These are phyloP conservation scores for Acanthopleura granulata DNA, from an alignment of 2,888 invertebrate genomes.

Conservation along the genomic window DNA sequence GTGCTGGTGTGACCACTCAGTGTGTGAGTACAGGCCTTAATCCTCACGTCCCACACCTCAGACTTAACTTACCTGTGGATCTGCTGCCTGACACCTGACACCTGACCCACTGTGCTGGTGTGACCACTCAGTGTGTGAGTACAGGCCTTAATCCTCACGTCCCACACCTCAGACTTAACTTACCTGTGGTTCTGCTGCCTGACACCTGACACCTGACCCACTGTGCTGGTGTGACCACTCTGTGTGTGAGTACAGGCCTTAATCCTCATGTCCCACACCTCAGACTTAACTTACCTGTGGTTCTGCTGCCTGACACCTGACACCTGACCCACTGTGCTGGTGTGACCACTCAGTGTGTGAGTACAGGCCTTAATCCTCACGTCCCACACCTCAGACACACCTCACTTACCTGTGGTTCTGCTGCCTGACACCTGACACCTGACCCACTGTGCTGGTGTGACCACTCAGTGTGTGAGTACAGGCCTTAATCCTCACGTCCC, in stretches of 20 bases:
- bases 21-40: slow-evolving; percentile 98
- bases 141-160: slow-evolving; percentile 98
- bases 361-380: slow-evolving; percentile 99
- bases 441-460: slow-evolving; percentile 97
- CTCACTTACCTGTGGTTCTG: slow-evolving; percentile 37
- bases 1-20: slow-evolving; percentile 97
- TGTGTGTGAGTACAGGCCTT: slow-evolving; percentile 98
- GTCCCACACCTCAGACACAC: slow-evolving; percentile 99
- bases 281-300: slow-evolving; percentile 88
- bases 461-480: slow-evolving; percentile 96
- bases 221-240: slow-evolving; percentile 96
- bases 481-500: slow-evolving; percentile 99
- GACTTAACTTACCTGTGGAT: slow-evolving; percentile 83
- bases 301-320: slow-evolving; percentile 91
- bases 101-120: slow-evolving; percentile 97
- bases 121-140: slow-evolving; percentile 96
- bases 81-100: slow-evolving; percentile 90
- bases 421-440: slow-evolving; percentile 87
- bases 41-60: slow-evolving; percentile 97
- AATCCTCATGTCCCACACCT: slow-evolving; percentile 98
- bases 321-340: slow-evolving; percentile 96
- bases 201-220: slow-evolving; percentile 94
- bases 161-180: slow-evolving; percentile 83
- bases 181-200: slow-evolving; percentile 93
- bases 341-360: slow-evolving; percentile 94